phyloP scores from a whole-genome alignment of 2,888 invertebrate genomes.

The Herminia tarsipennalis region DNA sequence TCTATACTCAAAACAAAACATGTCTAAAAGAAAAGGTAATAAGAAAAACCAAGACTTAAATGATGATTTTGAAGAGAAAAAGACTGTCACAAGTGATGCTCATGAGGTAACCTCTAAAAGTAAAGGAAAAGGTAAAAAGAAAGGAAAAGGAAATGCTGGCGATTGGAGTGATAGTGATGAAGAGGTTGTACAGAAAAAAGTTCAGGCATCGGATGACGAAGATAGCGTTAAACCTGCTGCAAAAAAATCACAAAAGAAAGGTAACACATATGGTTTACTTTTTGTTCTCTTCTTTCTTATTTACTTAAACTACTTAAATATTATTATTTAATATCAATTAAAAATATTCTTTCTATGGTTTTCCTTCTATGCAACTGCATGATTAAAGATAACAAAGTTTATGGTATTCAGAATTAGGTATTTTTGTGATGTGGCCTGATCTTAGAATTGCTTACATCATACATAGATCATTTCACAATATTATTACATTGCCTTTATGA shows the following conservation, averaged over 20 bases:
- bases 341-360: too few relatives aligned
- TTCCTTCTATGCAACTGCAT: too few relatives aligned
- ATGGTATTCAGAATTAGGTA: too few relatives aligned
- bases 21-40: conserved; percentile 87
- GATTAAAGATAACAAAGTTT: too few relatives aligned
- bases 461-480: too few relatives aligned
- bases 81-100: conserved; percentile 55
- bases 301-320: too few relatives aligned
- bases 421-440: too few relatives aligned
- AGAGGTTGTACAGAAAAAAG: conserved; percentile 54
- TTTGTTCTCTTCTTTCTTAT: too few relatives aligned
- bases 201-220: conserved; percentile 72
- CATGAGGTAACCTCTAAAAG: conserved; percentile 82
- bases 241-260: conserved; percentile 85
- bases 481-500: too few relatives aligned
- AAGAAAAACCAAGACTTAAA: conserved; percentile 86
- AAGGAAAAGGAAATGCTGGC: conserved; percentile 74
- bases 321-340: too few relatives aligned
- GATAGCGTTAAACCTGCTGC: conserved; percentile 67
- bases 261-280: conserved; percentile 49
- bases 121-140: conserved; percentile 80
- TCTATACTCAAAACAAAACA: conserved; percentile 46
- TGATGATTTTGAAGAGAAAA: conserved; percentile 80
- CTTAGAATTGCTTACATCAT: too few relatives aligned
- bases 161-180: conserved; percentile 79